These are phyloP conservation scores for Ceratosolen solmsi DNA, from an alignment of 1,140 invertebrate genomes.

Conservation along the genomic window DNA sequence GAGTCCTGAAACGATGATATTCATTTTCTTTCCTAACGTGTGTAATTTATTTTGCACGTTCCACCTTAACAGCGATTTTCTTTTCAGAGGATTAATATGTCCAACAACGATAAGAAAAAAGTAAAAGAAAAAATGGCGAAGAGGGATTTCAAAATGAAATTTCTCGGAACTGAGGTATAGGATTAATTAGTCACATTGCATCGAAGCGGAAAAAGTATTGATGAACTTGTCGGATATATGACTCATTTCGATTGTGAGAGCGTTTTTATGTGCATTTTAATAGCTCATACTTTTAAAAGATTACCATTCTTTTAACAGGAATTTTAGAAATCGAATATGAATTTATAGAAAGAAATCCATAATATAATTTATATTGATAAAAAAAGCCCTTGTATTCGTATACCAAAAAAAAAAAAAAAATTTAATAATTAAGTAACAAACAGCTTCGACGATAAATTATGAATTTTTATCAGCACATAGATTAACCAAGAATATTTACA, in stretches of 20 bases:
- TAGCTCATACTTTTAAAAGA: background rate
- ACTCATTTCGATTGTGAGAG: background rate
- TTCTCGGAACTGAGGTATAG: background rate
- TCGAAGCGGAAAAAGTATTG: background rate
- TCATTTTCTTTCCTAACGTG: conserved; percentile 6
- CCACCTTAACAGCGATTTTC: background rate
- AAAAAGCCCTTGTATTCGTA: no score
- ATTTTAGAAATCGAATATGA: background rate
- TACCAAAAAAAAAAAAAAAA: no score
- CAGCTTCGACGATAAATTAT: no score
- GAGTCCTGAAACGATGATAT: conserved; percentile 20
- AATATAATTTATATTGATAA: no score
- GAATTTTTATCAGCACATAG: no score
- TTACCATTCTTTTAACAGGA: background rate
- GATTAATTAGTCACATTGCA: background rate
- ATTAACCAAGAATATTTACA: no score
- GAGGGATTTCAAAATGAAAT: conserved; percentile 19
- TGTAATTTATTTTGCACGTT: conserved; percentile 28
- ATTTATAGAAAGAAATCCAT: no score
- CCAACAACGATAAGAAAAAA: background rate
- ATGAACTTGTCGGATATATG: background rate
- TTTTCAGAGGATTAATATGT: background rate
- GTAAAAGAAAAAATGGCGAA: background rate
- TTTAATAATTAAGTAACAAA: no score
- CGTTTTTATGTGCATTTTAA: background rate